Conservation (phyloP, 2,888 invertebrate genomes). For the Escarpia spicata region DNA sequence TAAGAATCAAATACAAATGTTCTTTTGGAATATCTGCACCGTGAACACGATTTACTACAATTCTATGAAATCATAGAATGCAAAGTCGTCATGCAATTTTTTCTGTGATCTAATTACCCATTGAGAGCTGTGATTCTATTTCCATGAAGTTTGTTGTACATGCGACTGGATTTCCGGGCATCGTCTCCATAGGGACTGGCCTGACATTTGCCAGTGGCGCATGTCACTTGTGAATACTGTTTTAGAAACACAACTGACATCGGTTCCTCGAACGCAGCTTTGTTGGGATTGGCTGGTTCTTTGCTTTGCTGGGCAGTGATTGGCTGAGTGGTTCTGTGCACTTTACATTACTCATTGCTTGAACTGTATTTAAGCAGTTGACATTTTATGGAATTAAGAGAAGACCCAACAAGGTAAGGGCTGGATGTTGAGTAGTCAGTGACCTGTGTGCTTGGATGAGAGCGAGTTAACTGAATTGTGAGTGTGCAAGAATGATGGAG, state of each 20-base stretch:
- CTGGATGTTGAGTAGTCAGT: neutral
- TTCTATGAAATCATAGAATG: neutral
- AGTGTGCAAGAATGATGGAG: conserved; percentile 17
- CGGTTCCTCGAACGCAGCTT: neutral
- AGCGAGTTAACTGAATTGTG: neutral
- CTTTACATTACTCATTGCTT: conserved; percentile 21
- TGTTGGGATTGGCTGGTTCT: conserved; percentile 13
- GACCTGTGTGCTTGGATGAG: neutral
- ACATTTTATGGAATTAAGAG: conserved; percentile 20
- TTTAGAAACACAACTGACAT: conserved; percentile 21
- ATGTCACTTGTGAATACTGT: neutral
- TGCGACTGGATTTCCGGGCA: neutral
- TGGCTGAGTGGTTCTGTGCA: neutral
- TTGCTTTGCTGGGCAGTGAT: conserved; percentile 21
- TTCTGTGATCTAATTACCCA: neutral
- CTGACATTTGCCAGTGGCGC: conserved; percentile 17
- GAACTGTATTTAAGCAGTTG: conserved; percentile 5
- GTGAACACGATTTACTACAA: neutral
- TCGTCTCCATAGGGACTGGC: neutral
- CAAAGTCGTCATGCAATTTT: neutral
- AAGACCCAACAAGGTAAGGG: conserved; percentile 8
- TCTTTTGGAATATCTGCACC: neutral
- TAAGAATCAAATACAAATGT: neutral
- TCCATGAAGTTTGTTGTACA: conserved; percentile 1
- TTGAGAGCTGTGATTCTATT: conserved; percentile 19